Evolutionary conservation across 1,140 invertebrate genomes (phyloP).

Genomic region (Nomia melanderi): DNA sequence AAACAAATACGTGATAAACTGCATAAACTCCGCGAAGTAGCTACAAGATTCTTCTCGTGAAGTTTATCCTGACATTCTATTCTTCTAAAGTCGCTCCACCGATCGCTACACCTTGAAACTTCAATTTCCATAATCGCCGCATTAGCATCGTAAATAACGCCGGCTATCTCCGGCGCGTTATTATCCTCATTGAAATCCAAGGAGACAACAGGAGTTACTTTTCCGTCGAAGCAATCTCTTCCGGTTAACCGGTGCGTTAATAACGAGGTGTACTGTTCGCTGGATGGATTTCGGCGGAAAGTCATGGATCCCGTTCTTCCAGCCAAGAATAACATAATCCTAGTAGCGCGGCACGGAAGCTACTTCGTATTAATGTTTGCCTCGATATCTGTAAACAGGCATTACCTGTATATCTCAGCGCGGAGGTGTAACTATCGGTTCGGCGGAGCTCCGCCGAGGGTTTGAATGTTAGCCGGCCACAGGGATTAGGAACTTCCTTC

Average conservation of each 20-base stretch:
- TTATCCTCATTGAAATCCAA: not conserved
- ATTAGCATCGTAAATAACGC: not conserved
- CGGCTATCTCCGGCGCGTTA: no score
- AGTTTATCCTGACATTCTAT: no score
- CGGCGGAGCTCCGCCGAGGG: slow-evolving; percentile 63
- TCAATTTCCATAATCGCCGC: not conserved
- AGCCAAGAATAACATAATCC: slow-evolving; percentile 80
- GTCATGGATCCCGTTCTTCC: slow-evolving; percentile 67
- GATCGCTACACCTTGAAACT: not conserved
- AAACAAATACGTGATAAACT: no score
- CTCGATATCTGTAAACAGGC: slow-evolving; percentile 79
- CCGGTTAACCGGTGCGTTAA: no score
- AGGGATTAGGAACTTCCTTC: slow-evolving; percentile 77
- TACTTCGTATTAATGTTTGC: slow-evolving; percentile 79
- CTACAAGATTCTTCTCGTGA: not conserved
- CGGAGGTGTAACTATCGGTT: slow-evolving; percentile 70
- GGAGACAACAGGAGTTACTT: not conserved
- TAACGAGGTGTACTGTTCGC: not conserved
- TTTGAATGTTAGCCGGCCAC: slow-evolving; percentile 78
- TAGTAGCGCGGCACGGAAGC: slow-evolving; percentile 69
- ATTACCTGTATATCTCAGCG: slow-evolving; percentile 71
- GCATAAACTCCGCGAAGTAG: not conserved
- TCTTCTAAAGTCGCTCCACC: not conserved
- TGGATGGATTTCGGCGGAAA: slow-evolving; percentile 42
- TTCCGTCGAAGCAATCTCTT: slow-evolving; percentile 36